phyloP scores from a whole-genome alignment of 92 coral and sea anemone genomes.

The Pocillopora grandis region DNA sequence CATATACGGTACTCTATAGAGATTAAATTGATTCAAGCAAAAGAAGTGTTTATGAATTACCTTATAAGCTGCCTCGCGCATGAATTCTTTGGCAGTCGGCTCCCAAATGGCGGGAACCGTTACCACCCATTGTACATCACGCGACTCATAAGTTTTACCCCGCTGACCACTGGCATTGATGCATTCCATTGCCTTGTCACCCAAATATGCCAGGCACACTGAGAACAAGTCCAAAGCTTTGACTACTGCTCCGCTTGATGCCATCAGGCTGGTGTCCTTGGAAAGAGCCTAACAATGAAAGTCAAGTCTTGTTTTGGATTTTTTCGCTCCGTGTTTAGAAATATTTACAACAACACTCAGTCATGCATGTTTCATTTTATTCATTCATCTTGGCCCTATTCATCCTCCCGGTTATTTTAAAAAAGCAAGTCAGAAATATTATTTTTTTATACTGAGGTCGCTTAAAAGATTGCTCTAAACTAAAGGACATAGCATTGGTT shows the following conservation, averaged over 20 bases:
- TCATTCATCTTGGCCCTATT: too few relatives aligned
- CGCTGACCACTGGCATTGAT: slow-evolving; percentile 49
- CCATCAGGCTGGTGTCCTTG: slow-evolving; percentile 59
- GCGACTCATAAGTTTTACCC: slow-evolving; percentile 46
- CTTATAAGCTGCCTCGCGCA: slow-evolving; percentile 77
- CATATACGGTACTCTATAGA: too few relatives aligned
- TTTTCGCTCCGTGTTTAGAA: too few relatives aligned
- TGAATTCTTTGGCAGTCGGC: slow-evolving; percentile 75
- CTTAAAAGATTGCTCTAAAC: too few relatives aligned
- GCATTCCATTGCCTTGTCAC: slow-evolving; percentile 69
- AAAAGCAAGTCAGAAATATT: too few relatives aligned
- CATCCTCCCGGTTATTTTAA: too few relatives aligned
- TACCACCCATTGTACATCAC: slow-evolving; percentile 69
- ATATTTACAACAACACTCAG: background rate
- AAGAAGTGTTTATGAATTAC: slow-evolving; percentile 9
- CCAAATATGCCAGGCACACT: slow-evolving; percentile 61
- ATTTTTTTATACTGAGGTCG: too few relatives aligned
- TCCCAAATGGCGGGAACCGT: slow-evolving; percentile 84
- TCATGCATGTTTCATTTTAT: background rate
- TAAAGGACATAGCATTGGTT: too few relatives aligned
- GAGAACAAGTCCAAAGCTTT: slow-evolving; percentile 71
- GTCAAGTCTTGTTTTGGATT: background rate
- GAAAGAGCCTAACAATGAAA: slow-evolving; percentile 42
- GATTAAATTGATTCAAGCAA: background rate
- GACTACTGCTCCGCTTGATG: slow-evolving; percentile 64